Conservation (phyloP, 64 coral and sea anemone genomes). For the Platygyra sinensis region DNA sequence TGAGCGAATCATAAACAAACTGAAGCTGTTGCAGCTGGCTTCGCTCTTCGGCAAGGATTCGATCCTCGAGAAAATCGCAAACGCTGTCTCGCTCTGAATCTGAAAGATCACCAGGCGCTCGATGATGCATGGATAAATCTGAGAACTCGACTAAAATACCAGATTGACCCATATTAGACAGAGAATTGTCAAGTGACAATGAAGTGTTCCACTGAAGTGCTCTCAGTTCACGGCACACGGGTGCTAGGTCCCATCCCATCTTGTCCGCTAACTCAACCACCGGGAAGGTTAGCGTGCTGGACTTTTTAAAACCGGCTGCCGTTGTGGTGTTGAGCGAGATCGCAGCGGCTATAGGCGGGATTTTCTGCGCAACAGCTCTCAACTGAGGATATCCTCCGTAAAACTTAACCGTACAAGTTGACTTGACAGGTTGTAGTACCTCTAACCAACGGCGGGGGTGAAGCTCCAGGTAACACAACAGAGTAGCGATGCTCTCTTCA, state of each 20-base stretch:
- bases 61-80: conserved; percentile 92
- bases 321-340: conserved; percentile 64
- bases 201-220: conserved; percentile 94
- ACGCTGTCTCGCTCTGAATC: conserved; percentile 84
- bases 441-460: conserved; percentile 88
- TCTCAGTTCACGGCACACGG: conserved; percentile 77
- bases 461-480: conserved; percentile 89
- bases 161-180: conserved; percentile 77
- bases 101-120: conserved; percentile 77
- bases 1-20: conserved; percentile 67
- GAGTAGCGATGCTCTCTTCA: conserved; percentile 90
- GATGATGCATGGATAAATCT: conserved; percentile 74
- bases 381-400: conserved; percentile 88
- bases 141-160: conserved; percentile 93
- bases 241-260: conserved; percentile 95
- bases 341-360: conserved; percentile 92
- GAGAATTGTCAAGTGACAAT: conserved; percentile 55
- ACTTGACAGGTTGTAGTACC: conserved; percentile 79
- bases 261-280: conserved; percentile 88
- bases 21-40: conserved; percentile 85
- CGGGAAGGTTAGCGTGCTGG: conserved; percentile 65
- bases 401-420: conserved; percentile 89
- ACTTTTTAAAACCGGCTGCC: conserved; percentile 60
- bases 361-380: conserved; percentile 70
- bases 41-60: conserved; percentile 84